phyloP scores from a whole-genome alignment of 2,113 vertebrate species.

The Stictonetta naevosa region DNA sequence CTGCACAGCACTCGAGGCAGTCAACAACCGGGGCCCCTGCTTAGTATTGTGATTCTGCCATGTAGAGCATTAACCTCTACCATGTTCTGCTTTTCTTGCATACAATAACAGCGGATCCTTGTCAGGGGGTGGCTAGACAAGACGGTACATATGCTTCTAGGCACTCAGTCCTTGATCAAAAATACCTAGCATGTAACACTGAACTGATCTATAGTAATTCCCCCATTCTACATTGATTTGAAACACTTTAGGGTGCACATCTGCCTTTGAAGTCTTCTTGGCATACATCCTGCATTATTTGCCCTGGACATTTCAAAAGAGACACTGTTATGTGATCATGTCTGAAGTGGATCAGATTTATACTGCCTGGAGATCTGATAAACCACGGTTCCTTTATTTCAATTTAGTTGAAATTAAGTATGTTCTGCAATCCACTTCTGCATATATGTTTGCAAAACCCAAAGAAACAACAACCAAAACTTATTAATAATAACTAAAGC shows the following conservation, averaged over 20 bases:
- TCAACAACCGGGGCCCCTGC: background rate
- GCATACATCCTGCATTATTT: background rate
- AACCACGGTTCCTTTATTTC: background rate
- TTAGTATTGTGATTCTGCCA: conserved; percentile 16
- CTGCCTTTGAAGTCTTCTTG: conserved; percentile 15
- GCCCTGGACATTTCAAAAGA: background rate
- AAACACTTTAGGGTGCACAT: background rate
- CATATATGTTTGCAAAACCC: background rate
- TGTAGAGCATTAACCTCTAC: conserved; percentile 57
- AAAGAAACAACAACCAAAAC: background rate
- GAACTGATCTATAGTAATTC: conserved; percentile 12
- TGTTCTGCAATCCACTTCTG: background rate
- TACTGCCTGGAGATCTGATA: background rate
- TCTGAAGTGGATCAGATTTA: background rate
- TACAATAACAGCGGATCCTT: conserved; percentile 43
- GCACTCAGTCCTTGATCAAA: conserved; percentile 8
- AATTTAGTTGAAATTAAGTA: background rate
- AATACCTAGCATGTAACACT: background rate
- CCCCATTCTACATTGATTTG: background rate
- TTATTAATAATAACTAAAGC: background rate
- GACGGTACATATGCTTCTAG: background rate
- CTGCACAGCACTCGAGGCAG: conserved; percentile 5
- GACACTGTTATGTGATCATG: background rate
- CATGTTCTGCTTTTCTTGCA: conserved; percentile 29
- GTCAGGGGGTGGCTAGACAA: conserved; percentile 50